These are phyloP conservation scores for Lepidocyrtoides sp. DNA, from an alignment of 2,888 invertebrate species.

Conservation along the genomic window DNA sequence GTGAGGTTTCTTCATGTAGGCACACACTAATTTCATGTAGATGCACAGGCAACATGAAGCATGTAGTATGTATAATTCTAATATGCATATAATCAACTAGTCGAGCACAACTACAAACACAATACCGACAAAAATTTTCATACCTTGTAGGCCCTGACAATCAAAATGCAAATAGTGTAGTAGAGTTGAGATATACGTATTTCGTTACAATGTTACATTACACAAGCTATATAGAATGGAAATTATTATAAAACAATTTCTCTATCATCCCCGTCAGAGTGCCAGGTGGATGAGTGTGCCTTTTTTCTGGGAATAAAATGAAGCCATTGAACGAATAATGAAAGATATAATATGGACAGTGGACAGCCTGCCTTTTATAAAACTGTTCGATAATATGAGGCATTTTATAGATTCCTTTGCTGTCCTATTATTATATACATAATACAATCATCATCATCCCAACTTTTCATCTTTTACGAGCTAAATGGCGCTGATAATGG, in stretches of 20 bases:
- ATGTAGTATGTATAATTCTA: neutral
- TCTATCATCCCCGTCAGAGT: neutral
- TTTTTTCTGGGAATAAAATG: conserved; percentile 70
- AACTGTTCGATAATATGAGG: neutral
- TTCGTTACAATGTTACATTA: neutral
- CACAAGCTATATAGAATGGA: neutral
- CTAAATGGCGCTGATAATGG: conserved; percentile 58
- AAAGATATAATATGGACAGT: conserved; percentile 32
- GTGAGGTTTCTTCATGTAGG: conserved; percentile 66
- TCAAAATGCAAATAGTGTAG: neutral
- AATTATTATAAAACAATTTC: conserved; percentile 56
- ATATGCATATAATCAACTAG: neutral
- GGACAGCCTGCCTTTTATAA: conserved; percentile 12
- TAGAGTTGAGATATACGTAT: too few species aligned
- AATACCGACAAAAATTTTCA: neutral
- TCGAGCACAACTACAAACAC: neutral
- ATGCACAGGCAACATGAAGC: conserved; percentile 48
- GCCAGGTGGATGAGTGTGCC: conserved; percentile 71
- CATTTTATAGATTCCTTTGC: conserved; percentile 54
- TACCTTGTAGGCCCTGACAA: conserved; percentile 2
- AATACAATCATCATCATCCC: conserved; percentile 47
- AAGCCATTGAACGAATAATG: conserved; percentile 55
- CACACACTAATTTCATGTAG: conserved; percentile 57
- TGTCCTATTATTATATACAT: conserved; percentile 51
- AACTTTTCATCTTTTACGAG: conserved; percentile 35